phyloP scores from a whole-genome alignment of 2,888 invertebrate species.

The Zaprionus bogoriensis region DNA sequence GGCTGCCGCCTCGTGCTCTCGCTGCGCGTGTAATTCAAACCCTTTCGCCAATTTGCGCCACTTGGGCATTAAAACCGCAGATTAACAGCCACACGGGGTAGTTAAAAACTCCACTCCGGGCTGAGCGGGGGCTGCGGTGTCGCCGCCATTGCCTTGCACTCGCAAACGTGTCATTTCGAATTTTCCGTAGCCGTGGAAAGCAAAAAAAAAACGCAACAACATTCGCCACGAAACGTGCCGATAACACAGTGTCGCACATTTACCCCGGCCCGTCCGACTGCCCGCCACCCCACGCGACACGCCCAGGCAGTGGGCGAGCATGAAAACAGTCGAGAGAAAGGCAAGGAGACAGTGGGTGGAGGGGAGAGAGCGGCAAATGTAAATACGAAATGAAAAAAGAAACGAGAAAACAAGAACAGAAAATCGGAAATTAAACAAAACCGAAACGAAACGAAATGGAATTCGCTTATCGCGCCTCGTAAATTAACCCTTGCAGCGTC shows the following conservation, averaged over 20 bases:
- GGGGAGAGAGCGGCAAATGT: constrained; percentile 45
- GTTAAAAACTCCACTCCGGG: constrained; percentile 51
- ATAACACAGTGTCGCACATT: constrained; percentile 77
- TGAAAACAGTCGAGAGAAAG: neutral
- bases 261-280: constrained; percentile 31
- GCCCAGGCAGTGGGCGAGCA: constrained; percentile 28
- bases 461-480: constrained; percentile 80
- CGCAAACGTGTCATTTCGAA: constrained; percentile 74
- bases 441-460: constrained; percentile 76
- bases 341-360: too few species aligned
- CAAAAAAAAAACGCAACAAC: constrained; percentile 34
- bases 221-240: constrained; percentile 77
- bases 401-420: constrained; percentile 52
- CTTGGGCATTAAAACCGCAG: constrained; percentile 77
- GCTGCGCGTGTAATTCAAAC: constrained; percentile 55
- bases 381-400: constrained; percentile 46
- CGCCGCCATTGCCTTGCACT: constrained; percentile 36
- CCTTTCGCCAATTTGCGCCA: constrained; percentile 76
- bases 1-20: neutral
- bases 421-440: constrained; percentile 79
- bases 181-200: constrained; percentile 58
- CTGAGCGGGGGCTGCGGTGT: constrained; percentile 3
- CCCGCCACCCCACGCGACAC: constrained; percentile 10
- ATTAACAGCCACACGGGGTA: constrained; percentile 74
- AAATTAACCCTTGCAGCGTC: constrained; percentile 77